A percentile compares a stretch with the other conserved stretches of the same genome.
Conservation (phyloP, 2,888 invertebrate species). For the Lottia scabra region DNA sequence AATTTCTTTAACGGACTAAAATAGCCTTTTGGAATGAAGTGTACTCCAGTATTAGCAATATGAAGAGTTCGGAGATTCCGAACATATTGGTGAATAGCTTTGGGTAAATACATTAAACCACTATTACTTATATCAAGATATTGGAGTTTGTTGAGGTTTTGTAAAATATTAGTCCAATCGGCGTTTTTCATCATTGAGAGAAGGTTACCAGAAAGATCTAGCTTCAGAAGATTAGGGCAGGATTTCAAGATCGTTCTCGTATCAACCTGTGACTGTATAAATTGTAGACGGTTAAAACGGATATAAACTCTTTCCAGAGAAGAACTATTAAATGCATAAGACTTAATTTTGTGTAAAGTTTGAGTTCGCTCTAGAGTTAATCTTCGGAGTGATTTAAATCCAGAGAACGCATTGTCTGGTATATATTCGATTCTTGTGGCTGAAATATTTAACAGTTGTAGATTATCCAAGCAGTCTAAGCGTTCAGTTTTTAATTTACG, state of each 20-base stretch:
- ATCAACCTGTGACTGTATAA: not conserved
- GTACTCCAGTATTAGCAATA: not conserved
- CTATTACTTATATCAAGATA: not conserved
- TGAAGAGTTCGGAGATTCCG: not conserved
- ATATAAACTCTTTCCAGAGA: not conserved
- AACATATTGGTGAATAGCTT: not conserved
- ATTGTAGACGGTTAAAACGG: not conserved
- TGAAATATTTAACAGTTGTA: not conserved
- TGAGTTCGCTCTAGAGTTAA: not conserved
- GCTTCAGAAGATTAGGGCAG: not conserved
- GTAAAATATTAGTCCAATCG: not conserved
- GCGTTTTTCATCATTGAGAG: not conserved
- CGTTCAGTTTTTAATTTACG: not conserved
- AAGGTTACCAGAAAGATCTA: not conserved
- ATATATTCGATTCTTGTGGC: not conserved
- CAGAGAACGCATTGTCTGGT: not conserved
- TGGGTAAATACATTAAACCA: not conserved
- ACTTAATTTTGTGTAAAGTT: not conserved
- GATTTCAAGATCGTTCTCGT: not conserved
- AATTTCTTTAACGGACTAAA: not conserved
- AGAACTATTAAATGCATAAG: not conserved
- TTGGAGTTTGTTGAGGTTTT: not conserved
- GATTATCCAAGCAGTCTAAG: not conserved
- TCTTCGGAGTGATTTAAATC: not conserved
- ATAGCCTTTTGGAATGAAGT: not conserved